These are phyloP conservation scores for Trichacis sp. DNA, from an alignment of 2,888 invertebrate species.

Conservation along the genomic window DNA sequence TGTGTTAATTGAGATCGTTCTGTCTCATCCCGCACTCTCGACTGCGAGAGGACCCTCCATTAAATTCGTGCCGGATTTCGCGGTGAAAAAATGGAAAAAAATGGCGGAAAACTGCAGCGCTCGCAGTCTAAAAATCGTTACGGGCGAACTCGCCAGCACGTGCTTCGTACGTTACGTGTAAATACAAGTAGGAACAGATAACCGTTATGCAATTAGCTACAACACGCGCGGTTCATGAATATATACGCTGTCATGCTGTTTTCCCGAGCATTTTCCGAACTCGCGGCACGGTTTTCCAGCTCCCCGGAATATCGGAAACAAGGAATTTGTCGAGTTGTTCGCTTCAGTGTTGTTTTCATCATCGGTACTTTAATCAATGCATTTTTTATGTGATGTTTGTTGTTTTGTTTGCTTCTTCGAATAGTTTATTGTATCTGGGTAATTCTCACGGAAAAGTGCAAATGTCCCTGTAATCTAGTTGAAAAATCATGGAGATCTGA, in stretches of 20 bases:
- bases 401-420: too few species aligned
- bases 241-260: slow-evolving; percentile 14
- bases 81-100: slow-evolving; percentile 26
- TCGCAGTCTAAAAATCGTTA: slow-evolving; percentile 35
- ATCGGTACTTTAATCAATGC: too few species aligned
- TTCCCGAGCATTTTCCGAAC: slow-evolving; percentile 22
- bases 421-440: too few species aligned
- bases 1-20: background rate
- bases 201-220: slow-evolving; percentile 38
- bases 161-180: slow-evolving; percentile 21
- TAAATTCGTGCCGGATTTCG: slow-evolving; percentile 10
- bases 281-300: background rate
- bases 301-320: too few species aligned
- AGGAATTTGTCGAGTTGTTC: too few species aligned
- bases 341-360: too few species aligned
- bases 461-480: too few species aligned
- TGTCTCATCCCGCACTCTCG: too few species aligned
- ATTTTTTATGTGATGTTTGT: too few species aligned
- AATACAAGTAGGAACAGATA: slow-evolving; percentile 26
- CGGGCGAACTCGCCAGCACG: slow-evolving; percentile 29
- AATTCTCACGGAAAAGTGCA: too few species aligned
- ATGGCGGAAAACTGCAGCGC: slow-evolving; percentile 29
- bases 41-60: too few species aligned
- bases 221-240: slow-evolving; percentile 19
- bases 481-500: too few species aligned